Evolutionary conservation across 2,113 vertebrate species (phyloP), one percentile per base, ranked within the genome.

Genomic region (Sinosuthora webbiana): DNA sequence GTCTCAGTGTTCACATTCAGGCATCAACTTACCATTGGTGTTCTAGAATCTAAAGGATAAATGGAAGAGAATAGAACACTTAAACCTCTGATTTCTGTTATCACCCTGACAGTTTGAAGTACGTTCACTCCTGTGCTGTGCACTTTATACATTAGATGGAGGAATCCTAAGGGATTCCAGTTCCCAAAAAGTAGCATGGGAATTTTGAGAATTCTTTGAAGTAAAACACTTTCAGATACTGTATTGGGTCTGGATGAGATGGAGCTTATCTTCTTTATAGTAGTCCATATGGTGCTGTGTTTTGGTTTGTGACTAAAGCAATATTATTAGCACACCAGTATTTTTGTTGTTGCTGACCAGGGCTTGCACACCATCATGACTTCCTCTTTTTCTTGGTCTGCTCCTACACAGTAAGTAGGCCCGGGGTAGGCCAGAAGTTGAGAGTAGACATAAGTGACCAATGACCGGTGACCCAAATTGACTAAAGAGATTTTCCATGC

Each of bases 381-480:
- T 62, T 82, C 65, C 9, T 49, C 11, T 69, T 90, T 82, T 79
- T 49, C 56, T 30, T 84, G 17, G 7, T 90, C 37, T 81, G 6
- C 28, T 56, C 16, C 14, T 28, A 17, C 28, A 37, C 14, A 74
- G 11, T 1, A 6, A 83, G 39, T 49, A 76, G 42, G 8, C 27
- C 6, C 2, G 52, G 17, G 30, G 3, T 33, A 20, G 22, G 21
- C 12, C 33, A 81, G 47, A 80, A 30, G 4, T 2, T 76, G 41
- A 37, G 45, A 87, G n/a, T 2, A 44, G 12, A 4, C 0, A 0
- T 11, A 67, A 20, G 4, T 7, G 41, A 41, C 41, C 14, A 41
- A 50, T 23, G 22, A 15, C 27, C 37, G 24, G 9, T 88, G 75
- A 65, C 31, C n/a, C 1, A 8, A 39, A 56, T 0, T 63, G 42